Conservation (phyloP, 2,888 invertebrate genomes). For the Phytoseiulus persimilis region DNA sequence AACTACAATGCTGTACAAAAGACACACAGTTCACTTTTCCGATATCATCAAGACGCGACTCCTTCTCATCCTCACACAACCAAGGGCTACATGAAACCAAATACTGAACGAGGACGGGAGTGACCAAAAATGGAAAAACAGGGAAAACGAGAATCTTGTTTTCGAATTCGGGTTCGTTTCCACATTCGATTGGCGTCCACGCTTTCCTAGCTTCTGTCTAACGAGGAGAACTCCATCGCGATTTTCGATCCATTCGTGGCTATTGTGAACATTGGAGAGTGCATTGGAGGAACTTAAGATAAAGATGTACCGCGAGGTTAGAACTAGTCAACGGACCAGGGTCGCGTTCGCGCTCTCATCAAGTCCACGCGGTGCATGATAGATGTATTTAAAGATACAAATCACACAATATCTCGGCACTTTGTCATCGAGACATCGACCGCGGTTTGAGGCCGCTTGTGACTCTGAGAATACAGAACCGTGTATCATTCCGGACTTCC, state of each 20-base stretch:
- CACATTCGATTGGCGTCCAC: background rate
- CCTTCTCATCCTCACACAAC: background rate
- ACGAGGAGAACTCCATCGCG: background rate
- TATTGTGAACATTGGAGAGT: background rate
- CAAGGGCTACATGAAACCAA: background rate
- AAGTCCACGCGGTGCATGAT: background rate
- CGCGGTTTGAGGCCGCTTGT: background rate
- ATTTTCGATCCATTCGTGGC: background rate
- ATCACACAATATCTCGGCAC: background rate
- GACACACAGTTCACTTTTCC: conserved; percentile 11
- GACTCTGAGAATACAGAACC: background rate
- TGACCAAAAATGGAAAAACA: background rate
- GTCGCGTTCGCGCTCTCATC: background rate
- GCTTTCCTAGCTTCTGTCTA: background rate
- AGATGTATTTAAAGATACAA: background rate
- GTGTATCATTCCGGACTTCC: too few relatives aligned
- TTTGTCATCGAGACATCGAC: background rate
- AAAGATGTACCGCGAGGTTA: background rate
- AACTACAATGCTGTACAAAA: conserved; percentile 37
- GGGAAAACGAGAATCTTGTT: background rate
- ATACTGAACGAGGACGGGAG: background rate
- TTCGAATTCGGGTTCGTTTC: background rate
- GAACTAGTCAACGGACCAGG: conserved; percentile 5
- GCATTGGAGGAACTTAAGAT: background rate
- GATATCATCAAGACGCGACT: background rate